Base-by-base conservation (phyloP, 2,113 vertebrate genomes). In the Spea multiplicata region DNA sequence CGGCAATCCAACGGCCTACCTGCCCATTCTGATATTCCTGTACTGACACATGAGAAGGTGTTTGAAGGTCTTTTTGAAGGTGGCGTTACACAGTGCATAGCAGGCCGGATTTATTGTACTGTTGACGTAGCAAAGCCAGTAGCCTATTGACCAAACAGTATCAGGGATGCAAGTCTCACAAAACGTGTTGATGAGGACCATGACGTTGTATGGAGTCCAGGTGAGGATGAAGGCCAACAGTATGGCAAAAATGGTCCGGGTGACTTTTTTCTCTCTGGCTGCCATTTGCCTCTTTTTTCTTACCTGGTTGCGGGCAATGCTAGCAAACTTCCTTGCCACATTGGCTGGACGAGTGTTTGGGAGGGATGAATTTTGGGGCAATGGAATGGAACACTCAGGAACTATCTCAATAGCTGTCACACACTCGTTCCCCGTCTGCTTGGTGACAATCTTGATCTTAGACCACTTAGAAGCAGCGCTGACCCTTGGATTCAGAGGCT, bases 111-210 rank as follows among this genome's bases (percentile, higher is more conserved):
- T 99, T 88, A 99, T 95, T 80, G 97, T 99, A 79, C 96, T 98
- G 91, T 99, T 99, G 88, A 99, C 97, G 0, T 99, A 99, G 84
- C 97, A 99, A 76, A 99, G 93, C 97, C 97, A 99, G 88, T 99
- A 99, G 81, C 97, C 96, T 0, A 99, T 98, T 57, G 88, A 96
- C 97, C 97, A 99, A 70, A 97, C 94, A 0, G 96, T 98, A 52
- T 99, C 96, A 0, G 97, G 97, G 4, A 99, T 91, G 0, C 97
- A 99, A 61, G 93, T 95, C 62, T 94, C 91, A 66, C 97, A 99
- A 88, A 99, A 99, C 74, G 97, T 99, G 76, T 95, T 97, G 83
- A 99, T 98, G 85, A 99, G 89, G 81, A 99, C 97, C 97, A 99
- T 99, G 71, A 99, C 97, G 0, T 99, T 99, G 84, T 99, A 99